phyloP scores from a whole-genome alignment of 2,113 vertebrate genomes.

The Struthio camelus region DNA sequence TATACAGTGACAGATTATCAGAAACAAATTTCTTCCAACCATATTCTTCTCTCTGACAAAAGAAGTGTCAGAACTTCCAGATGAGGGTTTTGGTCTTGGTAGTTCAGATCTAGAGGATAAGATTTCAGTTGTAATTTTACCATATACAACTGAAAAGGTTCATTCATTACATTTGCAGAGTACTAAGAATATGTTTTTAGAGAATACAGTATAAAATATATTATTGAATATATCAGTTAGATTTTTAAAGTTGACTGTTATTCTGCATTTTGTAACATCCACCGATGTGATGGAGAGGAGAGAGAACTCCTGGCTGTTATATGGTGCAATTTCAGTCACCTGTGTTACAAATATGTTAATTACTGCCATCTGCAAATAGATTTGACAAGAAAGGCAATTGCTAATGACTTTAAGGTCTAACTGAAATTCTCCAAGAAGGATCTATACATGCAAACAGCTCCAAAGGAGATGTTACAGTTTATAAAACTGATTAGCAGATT shows the following conservation, averaged over 20 bases:
- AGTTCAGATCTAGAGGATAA: neutral
- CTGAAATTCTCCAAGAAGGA: neutral
- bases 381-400: neutral
- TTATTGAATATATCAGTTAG: neutral
- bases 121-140: neutral
- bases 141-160: neutral
- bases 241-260: neutral
- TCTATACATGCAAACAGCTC: neutral
- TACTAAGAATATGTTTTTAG: neutral
- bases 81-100: neutral
- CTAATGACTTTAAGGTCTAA: neutral
- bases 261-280: neutral
- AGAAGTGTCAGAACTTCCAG: neutral
- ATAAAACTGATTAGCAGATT: neutral
- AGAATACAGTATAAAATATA: neutral
- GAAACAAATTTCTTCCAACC: neutral
- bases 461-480: neutral
- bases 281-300: neutral
- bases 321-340: neutral
- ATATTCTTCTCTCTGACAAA: neutral
- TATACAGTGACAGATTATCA: neutral
- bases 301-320: neutral
- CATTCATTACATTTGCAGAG: neutral
- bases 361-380: neutral
- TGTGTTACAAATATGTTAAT: neutral